These are phyloP conservation scores for Scrobipalpa atriplicella DNA, from an alignment of 2,888 invertebrate species.

Conservation along the genomic window DNA sequence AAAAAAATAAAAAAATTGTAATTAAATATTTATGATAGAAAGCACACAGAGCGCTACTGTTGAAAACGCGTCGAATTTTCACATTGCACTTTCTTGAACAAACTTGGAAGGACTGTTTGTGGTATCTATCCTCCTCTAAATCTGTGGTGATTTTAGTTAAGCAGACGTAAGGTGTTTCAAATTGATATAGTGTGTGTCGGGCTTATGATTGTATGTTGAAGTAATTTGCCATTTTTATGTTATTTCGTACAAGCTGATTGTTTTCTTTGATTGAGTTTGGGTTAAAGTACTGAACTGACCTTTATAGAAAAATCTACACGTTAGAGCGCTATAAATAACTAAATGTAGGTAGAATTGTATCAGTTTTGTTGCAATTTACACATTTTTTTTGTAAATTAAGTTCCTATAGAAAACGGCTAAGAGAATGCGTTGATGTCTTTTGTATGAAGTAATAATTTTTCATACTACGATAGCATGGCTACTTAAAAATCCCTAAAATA, in stretches of 20 bases:
- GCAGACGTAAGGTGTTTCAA: slow-evolving; percentile 39
- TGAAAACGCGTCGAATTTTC: no score
- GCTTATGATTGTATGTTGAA: not conserved
- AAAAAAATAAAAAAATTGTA: no score
- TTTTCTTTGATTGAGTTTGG: not conserved
- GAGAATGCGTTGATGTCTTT: not conserved
- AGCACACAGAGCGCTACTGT: no score
- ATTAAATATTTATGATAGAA: no score
- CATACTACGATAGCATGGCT: not conserved
- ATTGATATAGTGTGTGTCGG: slow-evolving; percentile 35
- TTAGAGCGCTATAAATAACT: no score
- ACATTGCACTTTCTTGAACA: no score
- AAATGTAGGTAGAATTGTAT: no score
- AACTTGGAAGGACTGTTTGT: slow-evolving; percentile 28
- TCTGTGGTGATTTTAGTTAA: not conserved
- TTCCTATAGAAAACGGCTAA: not conserved
- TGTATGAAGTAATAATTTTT: not conserved
- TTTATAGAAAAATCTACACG: not conserved
- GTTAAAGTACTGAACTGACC: not conserved
- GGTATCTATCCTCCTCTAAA: not conserved
- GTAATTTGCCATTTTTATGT: not conserved
- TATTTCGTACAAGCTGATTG: not conserved
- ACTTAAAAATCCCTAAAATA: not conserved
- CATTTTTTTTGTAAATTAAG: no score
- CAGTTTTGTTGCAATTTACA: no score